A percentile compares a stretch with the other conserved stretches of the same genome.
Evolutionary conservation across 2,888 invertebrate genomes (phyloP).

Genomic region (Ametastegia equiseti): DNA sequence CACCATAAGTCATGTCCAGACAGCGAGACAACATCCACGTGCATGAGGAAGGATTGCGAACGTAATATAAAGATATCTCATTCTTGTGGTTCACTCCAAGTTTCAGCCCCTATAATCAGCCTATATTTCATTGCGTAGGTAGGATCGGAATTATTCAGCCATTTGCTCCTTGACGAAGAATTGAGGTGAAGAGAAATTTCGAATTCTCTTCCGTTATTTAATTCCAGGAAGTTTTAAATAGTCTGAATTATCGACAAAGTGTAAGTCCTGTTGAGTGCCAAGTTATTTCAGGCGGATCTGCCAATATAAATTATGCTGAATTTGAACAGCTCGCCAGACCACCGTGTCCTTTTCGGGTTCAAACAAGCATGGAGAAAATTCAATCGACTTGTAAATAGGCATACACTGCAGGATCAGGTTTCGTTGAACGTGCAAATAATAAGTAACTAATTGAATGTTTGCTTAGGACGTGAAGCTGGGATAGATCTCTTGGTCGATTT

Average conservation of each 20-base stretch:
- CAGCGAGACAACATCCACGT: background rate
- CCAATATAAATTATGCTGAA: slow-evolving; percentile 36
- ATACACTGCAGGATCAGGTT: slow-evolving; percentile 13
- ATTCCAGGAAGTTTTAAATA: slow-evolving; percentile 28
- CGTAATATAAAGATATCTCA: background rate
- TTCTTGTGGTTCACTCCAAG: background rate
- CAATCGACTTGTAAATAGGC: slow-evolving; percentile 36
- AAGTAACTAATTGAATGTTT: slow-evolving; percentile 68
- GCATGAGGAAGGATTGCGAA: background rate
- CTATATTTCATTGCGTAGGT: slow-evolving; percentile 7
- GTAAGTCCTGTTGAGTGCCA: slow-evolving; percentile 15
- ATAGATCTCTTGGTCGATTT: slow-evolving; percentile 67
- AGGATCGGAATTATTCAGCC: background rate
- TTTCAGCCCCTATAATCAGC: background rate
- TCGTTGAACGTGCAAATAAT: slow-evolving; percentile 64
- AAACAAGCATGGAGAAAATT: slow-evolving; percentile 34
- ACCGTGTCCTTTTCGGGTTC: slow-evolving; percentile 16
- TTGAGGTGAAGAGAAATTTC: slow-evolving; percentile 1
- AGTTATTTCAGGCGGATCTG: slow-evolving; percentile 35
- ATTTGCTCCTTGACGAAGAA: slow-evolving; percentile 4
- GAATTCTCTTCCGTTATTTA: slow-evolving; percentile 31
- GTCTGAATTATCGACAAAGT: slow-evolving; percentile 36
- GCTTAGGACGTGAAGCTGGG: slow-evolving; percentile 63
- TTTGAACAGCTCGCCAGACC: slow-evolving; percentile 7
- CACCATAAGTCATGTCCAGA: background rate